Base-by-base conservation (phyloP, 1,140 invertebrate species). In the Cephus cinctus region DNA sequence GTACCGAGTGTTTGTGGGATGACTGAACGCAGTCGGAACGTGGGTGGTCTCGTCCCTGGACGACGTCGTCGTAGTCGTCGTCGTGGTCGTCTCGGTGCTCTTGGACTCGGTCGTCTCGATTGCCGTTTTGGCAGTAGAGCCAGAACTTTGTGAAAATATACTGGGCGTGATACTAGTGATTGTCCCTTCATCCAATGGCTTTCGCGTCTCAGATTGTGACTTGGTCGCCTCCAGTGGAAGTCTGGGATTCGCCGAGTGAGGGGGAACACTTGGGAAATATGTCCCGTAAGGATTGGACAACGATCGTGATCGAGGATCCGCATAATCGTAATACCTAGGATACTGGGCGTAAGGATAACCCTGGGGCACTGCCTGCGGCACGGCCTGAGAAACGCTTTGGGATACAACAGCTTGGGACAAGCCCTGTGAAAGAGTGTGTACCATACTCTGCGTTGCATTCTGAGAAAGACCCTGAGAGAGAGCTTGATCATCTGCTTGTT, bases 1-100 rank as follows among this genome's bases (percentile, higher is more conserved):
- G 54, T 79, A 81, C 14, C 75, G 71, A n/a, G 64, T 63, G 41
- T 73, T 77, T 25, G 75, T 69, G 0, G 76, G 76, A 62, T 79
- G 78, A 40, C 56, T 71, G 39, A 70, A 77, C 16, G 67, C 72
- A 14, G 71, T 71, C 4, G 72, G 63, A 31, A 64, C 58, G 34
- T 65, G 67, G 21, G 59, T n/a, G n/a, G n/a, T 27, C 2, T 74
- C 71, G 5, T 71, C 67, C 11, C 65, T 60, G 14, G 42, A 62
- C 2, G 50, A 21, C n/a, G 57, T 47, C 15, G 47, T 16, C 6
- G 50, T 43, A 18, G 55, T 45, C 9, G 48, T 45, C 5, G 43
- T 48, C 8, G 6, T 46, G 20, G 44, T 18, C 9, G 49, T 38
- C 27, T 65, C 61, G 12, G 61, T 46, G 30, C 48, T 23, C 42